phyloP scores from a whole-genome alignment of 2,888 invertebrate species.

The Incurvaria masculella region DNA sequence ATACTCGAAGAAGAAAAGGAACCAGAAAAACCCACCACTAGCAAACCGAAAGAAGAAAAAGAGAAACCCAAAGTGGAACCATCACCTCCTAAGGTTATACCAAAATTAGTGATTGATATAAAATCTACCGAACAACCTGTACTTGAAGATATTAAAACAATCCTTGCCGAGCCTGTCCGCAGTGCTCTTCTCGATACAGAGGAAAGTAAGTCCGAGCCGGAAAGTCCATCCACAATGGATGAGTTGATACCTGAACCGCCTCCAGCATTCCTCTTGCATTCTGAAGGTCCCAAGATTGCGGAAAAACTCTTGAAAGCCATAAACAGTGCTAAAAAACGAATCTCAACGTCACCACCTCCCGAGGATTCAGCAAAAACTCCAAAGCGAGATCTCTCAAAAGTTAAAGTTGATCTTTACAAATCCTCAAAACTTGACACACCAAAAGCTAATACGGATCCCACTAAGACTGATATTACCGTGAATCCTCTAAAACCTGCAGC shows the following conservation, averaged over 20 bases:
- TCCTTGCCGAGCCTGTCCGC: background rate
- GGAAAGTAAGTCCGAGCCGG: conserved; percentile 50
- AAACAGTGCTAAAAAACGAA: conserved; percentile 52
- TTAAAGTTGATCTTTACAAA: conserved; percentile 19
- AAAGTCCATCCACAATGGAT: conserved; percentile 47
- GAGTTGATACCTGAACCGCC: conserved; percentile 46
- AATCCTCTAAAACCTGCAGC: conserved; percentile 23
- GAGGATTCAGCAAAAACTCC: conserved; percentile 33
- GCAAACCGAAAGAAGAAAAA: background rate
- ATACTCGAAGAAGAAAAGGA: conserved; percentile 9
- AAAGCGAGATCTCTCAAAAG: conserved; percentile 29
- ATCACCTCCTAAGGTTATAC: too few relatives aligned
- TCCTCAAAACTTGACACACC: conserved; percentile 7
- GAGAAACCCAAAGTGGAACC: conserved; percentile 12
- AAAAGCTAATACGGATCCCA: conserved; percentile 19
- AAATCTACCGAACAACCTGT: too few relatives aligned
- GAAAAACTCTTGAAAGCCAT: conserved; percentile 60
- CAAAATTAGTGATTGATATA: too few relatives aligned
- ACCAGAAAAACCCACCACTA: conserved; percentile 7
- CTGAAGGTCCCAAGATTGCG: conserved; percentile 58
- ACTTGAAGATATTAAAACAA: background rate
- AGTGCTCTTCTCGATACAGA: conserved; percentile 47
- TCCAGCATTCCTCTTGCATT: conserved; percentile 43
- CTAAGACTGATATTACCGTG: conserved; percentile 22
- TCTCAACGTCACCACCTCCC: conserved; percentile 46